Evolutionary conservation across 2,888 invertebrate species (phyloP).

Genomic region (Choreutis nemorana): DNA sequence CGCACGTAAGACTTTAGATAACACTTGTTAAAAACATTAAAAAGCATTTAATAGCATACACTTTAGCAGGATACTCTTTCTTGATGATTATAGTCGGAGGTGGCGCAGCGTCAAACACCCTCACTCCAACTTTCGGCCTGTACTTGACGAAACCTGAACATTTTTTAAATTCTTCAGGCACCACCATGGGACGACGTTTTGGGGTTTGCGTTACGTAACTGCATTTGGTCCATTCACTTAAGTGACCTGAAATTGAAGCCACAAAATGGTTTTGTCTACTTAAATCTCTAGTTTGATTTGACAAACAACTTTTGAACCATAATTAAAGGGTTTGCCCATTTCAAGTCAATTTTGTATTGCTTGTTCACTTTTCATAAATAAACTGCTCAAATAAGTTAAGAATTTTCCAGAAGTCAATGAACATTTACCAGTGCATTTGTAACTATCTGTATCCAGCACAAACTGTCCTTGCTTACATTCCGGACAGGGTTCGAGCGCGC

Average conservation of each 20-base stretch:
- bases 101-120: conserved; percentile 60
- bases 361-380: no score
- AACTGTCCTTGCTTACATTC: conserved; percentile 82
- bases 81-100: conserved; percentile 38
- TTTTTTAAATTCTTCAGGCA: conserved; percentile 70
- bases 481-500: conserved; percentile 77
- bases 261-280: no score
- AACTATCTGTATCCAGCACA: conserved; percentile 75
- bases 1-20: not conserved
- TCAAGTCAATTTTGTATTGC: no score
- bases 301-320: no score
- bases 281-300: no score
- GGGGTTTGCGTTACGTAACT: conserved; percentile 76
- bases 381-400: not conserved
- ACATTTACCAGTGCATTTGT: conserved; percentile 78
- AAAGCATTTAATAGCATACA: conserved; percentile 17
- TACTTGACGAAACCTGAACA: conserved; percentile 67
- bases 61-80: conserved; percentile 47
- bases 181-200: conserved; percentile 70
- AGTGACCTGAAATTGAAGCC: conserved; percentile 60
- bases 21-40: conserved; percentile 1
- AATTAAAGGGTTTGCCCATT: no score
- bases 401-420: not conserved
- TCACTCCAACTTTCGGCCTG: conserved; percentile 64
- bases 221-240: conserved; percentile 93